Percentiles rank a stretch among this genome's conserved stretches.
These are phyloP conservation scores for Andrena flavipes DNA, from an alignment of 2,888 invertebrate species.

Conservation along the genomic window DNA sequence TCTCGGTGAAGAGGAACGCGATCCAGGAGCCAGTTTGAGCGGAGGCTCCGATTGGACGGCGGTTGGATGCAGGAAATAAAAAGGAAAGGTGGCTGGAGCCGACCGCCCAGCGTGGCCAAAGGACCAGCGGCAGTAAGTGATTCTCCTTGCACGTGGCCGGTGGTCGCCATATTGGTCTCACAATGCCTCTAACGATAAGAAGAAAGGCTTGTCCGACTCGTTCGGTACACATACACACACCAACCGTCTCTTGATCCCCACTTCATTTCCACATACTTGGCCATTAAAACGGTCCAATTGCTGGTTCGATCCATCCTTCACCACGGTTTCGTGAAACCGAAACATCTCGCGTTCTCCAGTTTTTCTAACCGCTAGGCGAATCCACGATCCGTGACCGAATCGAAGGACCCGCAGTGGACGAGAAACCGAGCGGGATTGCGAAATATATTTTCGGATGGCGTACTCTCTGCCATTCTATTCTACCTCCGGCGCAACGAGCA, in stretches of 20 bases:
- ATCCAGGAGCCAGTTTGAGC: conserved; percentile 57
- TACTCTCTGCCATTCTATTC: background rate
- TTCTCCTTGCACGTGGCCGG: conserved; percentile 54
- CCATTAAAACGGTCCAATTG: background rate
- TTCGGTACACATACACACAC: background rate
- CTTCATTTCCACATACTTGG: background rate
- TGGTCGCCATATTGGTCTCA: conserved; percentile 50
- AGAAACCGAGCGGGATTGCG: background rate
- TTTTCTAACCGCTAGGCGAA: background rate
- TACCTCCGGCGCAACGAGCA: background rate
- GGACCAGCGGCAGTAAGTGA: conserved; percentile 49
- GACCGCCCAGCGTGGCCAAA: conserved; percentile 69
- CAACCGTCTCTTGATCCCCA: background rate
- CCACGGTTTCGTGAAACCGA: background rate
- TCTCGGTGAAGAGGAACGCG: conserved; percentile 51
- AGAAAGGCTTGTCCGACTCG: conserved; percentile 11
- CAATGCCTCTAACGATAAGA: background rate
- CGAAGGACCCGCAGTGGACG: background rate
- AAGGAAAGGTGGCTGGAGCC: conserved; percentile 45
- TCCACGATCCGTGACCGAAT: background rate
- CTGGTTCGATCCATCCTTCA: background rate
- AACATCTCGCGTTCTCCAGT: background rate
- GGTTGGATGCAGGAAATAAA: conserved; percentile 27
- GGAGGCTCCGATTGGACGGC: conserved; percentile 63
- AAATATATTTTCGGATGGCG: background rate